Evolutionary conservation across 2,888 invertebrate species (phyloP).

Genomic region (Cheilosia pagana): DNA sequence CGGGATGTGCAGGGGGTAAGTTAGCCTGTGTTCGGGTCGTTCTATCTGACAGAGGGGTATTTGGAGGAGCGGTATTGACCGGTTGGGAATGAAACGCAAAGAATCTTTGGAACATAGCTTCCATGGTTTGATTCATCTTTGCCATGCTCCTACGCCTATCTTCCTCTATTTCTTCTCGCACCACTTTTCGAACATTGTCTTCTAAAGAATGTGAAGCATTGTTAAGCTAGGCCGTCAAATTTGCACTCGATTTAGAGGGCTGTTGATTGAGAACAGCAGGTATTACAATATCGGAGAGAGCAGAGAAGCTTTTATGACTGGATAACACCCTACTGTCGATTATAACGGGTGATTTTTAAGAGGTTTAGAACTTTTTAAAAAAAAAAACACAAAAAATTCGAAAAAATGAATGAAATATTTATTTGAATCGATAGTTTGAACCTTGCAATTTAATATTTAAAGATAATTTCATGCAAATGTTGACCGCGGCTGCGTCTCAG

Average conservation of each 20-base stretch:
- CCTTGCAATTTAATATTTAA: no score
- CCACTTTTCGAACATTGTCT: conserved; percentile 2
- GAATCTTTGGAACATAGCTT: background rate
- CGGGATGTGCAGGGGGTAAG: no score
- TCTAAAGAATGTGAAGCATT: background rate
- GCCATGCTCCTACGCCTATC: background rate
- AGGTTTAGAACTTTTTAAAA: no score
- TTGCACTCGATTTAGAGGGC: background rate
- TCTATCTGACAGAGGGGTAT: background rate
- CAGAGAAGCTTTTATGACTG: background rate
- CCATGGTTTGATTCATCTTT: background rate
- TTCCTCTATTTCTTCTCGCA: background rate
- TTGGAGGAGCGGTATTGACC: background rate
- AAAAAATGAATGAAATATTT: no score
- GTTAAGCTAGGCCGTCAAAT: background rate
- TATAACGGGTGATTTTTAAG: no score
- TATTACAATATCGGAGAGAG: background rate
- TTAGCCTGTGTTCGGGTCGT: background rate
- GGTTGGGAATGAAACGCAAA: background rate
- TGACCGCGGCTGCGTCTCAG: no score
- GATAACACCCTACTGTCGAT: background rate
- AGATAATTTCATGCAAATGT: no score
- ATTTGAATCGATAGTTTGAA: no score
- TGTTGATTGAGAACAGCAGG: background rate
- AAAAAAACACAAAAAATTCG: no score